Evolutionary conservation across 2,888 invertebrate species (phyloP).

Genomic region (Lampropteryx suffumata): DNA sequence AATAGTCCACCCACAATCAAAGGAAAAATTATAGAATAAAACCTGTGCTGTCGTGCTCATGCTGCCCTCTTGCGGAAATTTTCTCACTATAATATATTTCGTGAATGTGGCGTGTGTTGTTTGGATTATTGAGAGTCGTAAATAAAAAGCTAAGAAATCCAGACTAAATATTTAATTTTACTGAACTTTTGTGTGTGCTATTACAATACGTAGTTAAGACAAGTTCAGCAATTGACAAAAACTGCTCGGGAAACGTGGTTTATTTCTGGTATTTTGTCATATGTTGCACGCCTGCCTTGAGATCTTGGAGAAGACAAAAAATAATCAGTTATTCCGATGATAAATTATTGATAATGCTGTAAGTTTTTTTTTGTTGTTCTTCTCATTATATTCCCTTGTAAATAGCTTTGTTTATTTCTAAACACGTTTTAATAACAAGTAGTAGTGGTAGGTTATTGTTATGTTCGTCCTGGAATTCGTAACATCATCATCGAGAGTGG

Average conservation of each 20-base stretch:
- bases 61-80: constrained; percentile 68
- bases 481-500: constrained; percentile 16
- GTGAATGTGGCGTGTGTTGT: constrained; percentile 84
- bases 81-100: constrained; percentile 67
- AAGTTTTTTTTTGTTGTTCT: constrained; percentile 55
- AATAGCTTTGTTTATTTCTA: constrained; percentile 18
- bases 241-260: constrained; percentile 51
- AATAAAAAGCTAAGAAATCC: constrained; percentile 75
- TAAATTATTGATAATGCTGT: constrained; percentile 79
- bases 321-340: constrained; percentile 72
- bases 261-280: constrained; percentile 73
- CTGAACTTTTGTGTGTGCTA: constrained; percentile 58
- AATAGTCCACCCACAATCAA: too few species aligned
- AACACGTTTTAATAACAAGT: not conserved
- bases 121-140: constrained; percentile 78
- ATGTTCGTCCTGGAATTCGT: constrained; percentile 16
- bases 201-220: constrained; percentile 47
- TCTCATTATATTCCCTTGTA: constrained; percentile 37
- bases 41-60: not conserved
- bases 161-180: constrained; percentile 54
- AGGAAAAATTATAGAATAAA: too few species aligned
- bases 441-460: constrained; percentile 60
- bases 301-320: constrained; percentile 78
- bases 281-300: constrained; percentile 81
- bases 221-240: constrained; percentile 47